A percentile compares a stretch with the other conserved stretches of the same genome.
These are phyloP conservation scores for Chaetura pelagica DNA, from an alignment of 2,113 vertebrate genomes.

Conservation along the genomic window DNA sequence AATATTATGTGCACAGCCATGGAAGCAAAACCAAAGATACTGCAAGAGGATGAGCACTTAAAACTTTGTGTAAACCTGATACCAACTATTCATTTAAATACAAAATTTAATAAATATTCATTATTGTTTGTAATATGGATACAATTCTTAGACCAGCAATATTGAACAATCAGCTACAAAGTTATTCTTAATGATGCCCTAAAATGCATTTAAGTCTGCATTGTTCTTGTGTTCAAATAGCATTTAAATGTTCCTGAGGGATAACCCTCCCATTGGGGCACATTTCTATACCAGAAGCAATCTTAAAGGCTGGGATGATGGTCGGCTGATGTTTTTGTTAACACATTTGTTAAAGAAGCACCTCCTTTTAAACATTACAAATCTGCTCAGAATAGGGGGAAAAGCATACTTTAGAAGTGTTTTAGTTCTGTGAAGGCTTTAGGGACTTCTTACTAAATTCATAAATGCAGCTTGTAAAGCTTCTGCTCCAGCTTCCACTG, in stretches of 20 bases:
- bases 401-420: constrained; percentile 50
- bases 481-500: not conserved
- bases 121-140: not conserved
- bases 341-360: constrained; percentile 31
- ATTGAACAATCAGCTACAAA: not conserved
- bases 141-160: not conserved
- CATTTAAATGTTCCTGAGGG: not conserved
- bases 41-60: not conserved
- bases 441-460: constrained; percentile 50
- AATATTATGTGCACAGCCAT: rapidly evolving
- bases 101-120: not conserved
- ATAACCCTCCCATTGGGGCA: not conserved
- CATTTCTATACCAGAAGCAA: not conserved
- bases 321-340: not conserved
- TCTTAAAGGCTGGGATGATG: not conserved
- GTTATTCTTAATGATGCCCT: not conserved
- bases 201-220: constrained; percentile 23
- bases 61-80: not conserved
- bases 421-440: constrained; percentile 55
- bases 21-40: not conserved
- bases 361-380: constrained; percentile 50
- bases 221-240: not conserved
- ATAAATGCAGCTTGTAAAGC: constrained; percentile 20
- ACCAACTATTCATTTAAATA: not conserved
- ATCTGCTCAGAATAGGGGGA: constrained; percentile 45